These are phyloP conservation scores for Aporophyla nigra DNA, from an alignment of 2,888 invertebrate species.

Conservation along the genomic window DNA sequence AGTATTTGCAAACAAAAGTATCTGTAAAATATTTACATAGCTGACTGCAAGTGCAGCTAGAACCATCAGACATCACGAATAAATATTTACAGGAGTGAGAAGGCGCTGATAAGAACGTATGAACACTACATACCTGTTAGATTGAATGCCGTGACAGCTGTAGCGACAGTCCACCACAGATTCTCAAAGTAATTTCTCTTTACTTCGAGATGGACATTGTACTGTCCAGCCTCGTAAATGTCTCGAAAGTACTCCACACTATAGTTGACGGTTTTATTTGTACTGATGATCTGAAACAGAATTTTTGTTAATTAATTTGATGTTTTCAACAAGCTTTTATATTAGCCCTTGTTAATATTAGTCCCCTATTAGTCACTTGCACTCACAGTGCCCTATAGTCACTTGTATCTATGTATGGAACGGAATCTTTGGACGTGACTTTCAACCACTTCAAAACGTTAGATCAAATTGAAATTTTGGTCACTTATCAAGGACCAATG, in stretches of 20 bases:
- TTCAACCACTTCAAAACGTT: no score
- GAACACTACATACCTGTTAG: slow-evolving; percentile 79
- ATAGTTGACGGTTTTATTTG: slow-evolving; percentile 91
- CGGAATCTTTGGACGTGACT: no score
- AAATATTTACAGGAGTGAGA: slow-evolving; percentile 40
- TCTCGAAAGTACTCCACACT: slow-evolving; percentile 90
- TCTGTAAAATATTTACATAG: slow-evolving; percentile 16
- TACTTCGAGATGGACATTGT: slow-evolving; percentile 90
- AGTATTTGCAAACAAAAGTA: slow-evolving; percentile 18
- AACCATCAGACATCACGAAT: slow-evolving; percentile 27
- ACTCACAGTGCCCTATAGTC: no score
- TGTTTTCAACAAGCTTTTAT: not conserved
- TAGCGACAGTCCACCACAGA: slow-evolving; percentile 80
- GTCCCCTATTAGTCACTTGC: no score
- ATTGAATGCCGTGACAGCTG: slow-evolving; percentile 75
- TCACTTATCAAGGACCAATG: no score
- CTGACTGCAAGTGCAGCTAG: slow-evolving; percentile 15
- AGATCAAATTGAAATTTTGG: no score
- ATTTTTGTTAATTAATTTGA: not conserved
- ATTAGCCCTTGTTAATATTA: no score
- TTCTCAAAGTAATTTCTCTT: slow-evolving; percentile 78
- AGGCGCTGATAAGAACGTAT: slow-evolving; percentile 24
- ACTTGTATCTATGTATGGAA: no score
- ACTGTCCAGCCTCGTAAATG: slow-evolving; percentile 91
- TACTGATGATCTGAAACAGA: slow-evolving; percentile 81